These are phyloP conservation scores for Cryptotis parvus DNA, from an alignment of 2,113 vertebrate genomes.

Conservation along the genomic window DNA sequence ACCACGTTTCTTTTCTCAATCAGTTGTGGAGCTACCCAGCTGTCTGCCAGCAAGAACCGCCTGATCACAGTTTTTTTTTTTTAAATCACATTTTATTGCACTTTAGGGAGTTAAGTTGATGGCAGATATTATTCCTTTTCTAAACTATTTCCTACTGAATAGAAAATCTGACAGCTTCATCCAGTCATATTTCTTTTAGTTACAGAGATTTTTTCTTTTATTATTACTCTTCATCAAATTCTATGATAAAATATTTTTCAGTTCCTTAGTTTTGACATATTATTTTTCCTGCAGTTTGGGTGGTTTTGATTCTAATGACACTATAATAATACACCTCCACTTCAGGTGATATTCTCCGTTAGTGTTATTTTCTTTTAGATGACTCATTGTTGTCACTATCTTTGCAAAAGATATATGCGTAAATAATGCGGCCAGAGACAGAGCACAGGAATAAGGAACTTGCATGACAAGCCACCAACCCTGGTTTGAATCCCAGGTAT, in stretches of 20 bases:
- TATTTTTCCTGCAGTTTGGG: background rate
- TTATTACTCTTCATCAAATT: background rate
- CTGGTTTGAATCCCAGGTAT: too few species aligned
- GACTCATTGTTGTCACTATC: background rate
- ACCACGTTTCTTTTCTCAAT: too few species aligned
- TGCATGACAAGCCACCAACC: too few species aligned
- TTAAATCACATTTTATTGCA: background rate
- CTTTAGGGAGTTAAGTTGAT: constrained; percentile 29
- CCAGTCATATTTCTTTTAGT: background rate
- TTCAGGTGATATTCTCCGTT: background rate
- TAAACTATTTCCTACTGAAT: constrained; percentile 18
- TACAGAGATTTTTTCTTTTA: constrained; percentile 30
- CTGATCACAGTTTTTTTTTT: too few species aligned
- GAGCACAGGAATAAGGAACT: too few species aligned
- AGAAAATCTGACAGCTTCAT: background rate
- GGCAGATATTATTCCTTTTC: constrained; percentile 33
- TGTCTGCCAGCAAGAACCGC: too few species aligned
- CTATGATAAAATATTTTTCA: constrained; percentile 35
- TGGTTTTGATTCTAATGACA: background rate
- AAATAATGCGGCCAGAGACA: too few species aligned
- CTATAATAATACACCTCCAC: background rate
- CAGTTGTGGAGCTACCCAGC: too few species aligned
- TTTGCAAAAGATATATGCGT: too few species aligned
- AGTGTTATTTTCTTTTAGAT: background rate
- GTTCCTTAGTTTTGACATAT: background rate